Base-by-base conservation (phyloP, 2,888 invertebrate genomes). In the Rhagophthalmus giganteus region DNA sequence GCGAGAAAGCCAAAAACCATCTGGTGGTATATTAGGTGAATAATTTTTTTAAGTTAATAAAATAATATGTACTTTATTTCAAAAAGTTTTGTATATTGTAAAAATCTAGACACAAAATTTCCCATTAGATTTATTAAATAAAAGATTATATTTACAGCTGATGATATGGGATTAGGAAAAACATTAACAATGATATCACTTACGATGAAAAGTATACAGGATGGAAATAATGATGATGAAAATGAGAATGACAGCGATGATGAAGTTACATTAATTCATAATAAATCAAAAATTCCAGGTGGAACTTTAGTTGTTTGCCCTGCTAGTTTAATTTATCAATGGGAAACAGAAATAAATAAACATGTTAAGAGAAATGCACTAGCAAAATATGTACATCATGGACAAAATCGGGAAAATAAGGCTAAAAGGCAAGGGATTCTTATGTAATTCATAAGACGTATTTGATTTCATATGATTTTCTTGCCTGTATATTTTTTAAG, bases 241-340 rank as follows among this genome's bases (percentile, higher is more conserved):
- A 63, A 62, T 15, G 63, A 68, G 2, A 58, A 62, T 11, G 49
- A 69, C 38, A 54, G 58, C 46, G 20, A 58, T 58, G 46, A 34
- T 9, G 34, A 34, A 2, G 27, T 9, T 2, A 8, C 16, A 5
- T n/a, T 1, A 9, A n/a, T 6, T 9, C 6, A 8, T n/a, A 14
- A 32, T 25, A 48, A 45, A 10, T 45, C 46, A 16, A 66, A 65
- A 41, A 65, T 61, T 42, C 48, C 52, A 24, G 90, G 88, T 7
- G 87, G 88, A 11, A 92, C 90, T 0, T 77, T 98, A n/a, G 87
- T 98, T 0, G 83, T 98, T 1, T 94, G 94, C 65, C 96, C 96
- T 0, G 94, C 96, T 1, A 92, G 92, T 30, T 80, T 98, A 33
- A 76, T 97, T 45, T 83, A 86, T 60, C 97, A 98, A 72, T 98